Evolutionary conservation across 92 coral and sea anemone genomes (phyloP), one percentile per base, ranked within the genome.

Genomic region (Scolanthus callimorphus): DNA sequence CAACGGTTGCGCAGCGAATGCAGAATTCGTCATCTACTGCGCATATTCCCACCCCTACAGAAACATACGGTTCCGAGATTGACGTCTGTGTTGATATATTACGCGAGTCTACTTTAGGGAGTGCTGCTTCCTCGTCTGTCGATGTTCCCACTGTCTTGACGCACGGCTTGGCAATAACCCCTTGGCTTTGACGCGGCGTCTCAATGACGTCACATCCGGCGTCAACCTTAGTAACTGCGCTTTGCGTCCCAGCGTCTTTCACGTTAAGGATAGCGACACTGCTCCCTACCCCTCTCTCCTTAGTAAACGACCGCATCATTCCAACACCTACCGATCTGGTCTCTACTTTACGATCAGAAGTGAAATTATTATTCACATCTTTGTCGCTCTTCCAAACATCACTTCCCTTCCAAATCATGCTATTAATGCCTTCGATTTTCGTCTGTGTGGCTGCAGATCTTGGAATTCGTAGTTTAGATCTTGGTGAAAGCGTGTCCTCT

Each of bases 311-410:
- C 12, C 86, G 60, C 75, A 88, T 88, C 85, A 78, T 83, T 12
- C 96, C 99, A 41, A 94, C 96, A 27, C 99, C 99, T 31, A 92
- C 72, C 0, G 96, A 91, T 53, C 96, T 74, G 28, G 98, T 84
- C 44, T 75, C 50, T 17, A 85, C 76, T 15, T 41, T 44, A 1
- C 22, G 51, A 37, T 1, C 29, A 10, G 58, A 3, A 8, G 53
- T 25, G 39, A 10, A 10, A 27, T 53, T 39, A 11, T n/a, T 13
- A 25, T n/a, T 17, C 2, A 11, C 23, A 17, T 52, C 49, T 17
- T n/a, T 31, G 8, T 21, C 52, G 19, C 17, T 20, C 23, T 55
- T 37, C 15, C 44, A 23, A 1, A 3, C 3, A 19, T 27, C 43
- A 25, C 21, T 25, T 57, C 54, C 46, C 19, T 26, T 27, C 65